Evolutionary conservation across 2,797 vertebrate genomes (phyloP).

Genomic region (Salarias fasciatus): DNA sequence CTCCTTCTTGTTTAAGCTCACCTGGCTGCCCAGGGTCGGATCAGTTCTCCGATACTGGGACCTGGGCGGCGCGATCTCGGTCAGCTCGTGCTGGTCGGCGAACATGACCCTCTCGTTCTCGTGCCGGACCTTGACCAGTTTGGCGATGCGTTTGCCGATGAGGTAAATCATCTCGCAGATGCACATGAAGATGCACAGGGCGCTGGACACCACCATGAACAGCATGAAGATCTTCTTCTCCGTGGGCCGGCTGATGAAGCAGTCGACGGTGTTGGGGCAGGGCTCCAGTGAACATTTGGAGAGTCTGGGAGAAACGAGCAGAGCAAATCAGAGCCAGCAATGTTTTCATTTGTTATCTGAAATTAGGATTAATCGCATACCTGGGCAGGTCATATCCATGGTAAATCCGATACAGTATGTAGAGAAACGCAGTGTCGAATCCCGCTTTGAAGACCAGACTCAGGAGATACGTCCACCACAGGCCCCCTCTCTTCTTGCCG

Average conservation of each 20-base stretch:
- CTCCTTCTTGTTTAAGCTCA: conserved; percentile 46
- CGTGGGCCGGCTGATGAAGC: conserved; percentile 90
- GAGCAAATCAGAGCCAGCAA: background rate
- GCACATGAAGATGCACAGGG: conserved; percentile 88
- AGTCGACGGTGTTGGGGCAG: conserved; percentile 91
- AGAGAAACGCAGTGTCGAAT: conserved; percentile 87
- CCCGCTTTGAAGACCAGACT: conserved; percentile 89
- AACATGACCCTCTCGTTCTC: conserved; percentile 52
- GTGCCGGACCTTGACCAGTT: conserved; percentile 23
- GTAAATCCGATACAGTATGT: conserved; percentile 87
- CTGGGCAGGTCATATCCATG: conserved; percentile 86
- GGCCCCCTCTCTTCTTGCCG: conserved; percentile 89
- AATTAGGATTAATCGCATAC: conserved; percentile 19
- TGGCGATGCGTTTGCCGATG: conserved; percentile 81
- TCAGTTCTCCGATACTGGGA: conserved; percentile 55
- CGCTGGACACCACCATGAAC: conserved; percentile 90
- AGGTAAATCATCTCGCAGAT: conserved; percentile 89
- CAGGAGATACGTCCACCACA: conserved; percentile 95
- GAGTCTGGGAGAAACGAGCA: conserved; percentile 47
- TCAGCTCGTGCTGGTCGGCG: conserved; percentile 58
- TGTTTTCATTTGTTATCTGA: background rate
- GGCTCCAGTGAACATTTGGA: conserved; percentile 86
- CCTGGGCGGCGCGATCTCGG: conserved; percentile 30
- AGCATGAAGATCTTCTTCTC: conserved; percentile 93
- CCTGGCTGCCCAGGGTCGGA: conserved; percentile 46